These are phyloP conservation scores for Stegodyphus dumicola DNA, from an alignment of 1,140 invertebrate species.

Conservation along the genomic window DNA sequence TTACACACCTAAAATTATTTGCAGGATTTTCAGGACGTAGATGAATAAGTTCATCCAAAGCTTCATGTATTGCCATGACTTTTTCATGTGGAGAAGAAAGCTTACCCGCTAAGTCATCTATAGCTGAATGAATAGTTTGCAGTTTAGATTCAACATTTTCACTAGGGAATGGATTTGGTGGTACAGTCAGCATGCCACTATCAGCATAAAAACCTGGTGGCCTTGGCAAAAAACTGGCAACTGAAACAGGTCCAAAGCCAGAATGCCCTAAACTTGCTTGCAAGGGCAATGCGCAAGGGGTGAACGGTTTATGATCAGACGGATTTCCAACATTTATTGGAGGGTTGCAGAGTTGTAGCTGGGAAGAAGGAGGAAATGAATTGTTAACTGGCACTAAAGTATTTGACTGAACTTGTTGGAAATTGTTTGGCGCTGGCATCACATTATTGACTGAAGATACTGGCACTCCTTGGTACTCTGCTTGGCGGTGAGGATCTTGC, in stretches of 20 bases:
- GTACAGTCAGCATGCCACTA: constrained; percentile 51
- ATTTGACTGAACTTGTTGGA: constrained; percentile 50
- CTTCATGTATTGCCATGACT: constrained; percentile 56
- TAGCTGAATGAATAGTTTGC: constrained; percentile 56
- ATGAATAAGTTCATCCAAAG: constrained; percentile 56
- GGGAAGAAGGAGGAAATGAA: constrained; percentile 25
- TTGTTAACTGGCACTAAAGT: constrained; percentile 30
- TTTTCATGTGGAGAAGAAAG: constrained; percentile 56
- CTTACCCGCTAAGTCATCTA: constrained; percentile 60
- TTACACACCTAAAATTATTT: constrained; percentile 56
- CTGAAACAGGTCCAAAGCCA: constrained; percentile 48
- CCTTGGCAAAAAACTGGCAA: constrained; percentile 46
- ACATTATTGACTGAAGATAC: constrained; percentile 50
- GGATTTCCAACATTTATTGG: constrained; percentile 49
- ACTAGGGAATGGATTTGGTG: constrained; percentile 48
- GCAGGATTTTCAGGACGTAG: constrained; percentile 47
- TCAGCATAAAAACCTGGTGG: constrained; percentile 57
- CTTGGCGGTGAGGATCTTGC: constrained; percentile 38
- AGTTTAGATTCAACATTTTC: constrained; percentile 58
- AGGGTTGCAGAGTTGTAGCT: constrained; percentile 43
- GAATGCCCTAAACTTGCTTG: constrained; percentile 43
- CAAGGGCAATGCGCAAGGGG: constrained; percentile 43
- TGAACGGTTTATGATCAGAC: constrained; percentile 55
- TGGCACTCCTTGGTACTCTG: constrained; percentile 40
- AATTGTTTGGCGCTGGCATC: constrained; percentile 46